Base-by-base conservation (phyloP, 2,113 vertebrate species). In the Nematolebias whitei region DNA sequence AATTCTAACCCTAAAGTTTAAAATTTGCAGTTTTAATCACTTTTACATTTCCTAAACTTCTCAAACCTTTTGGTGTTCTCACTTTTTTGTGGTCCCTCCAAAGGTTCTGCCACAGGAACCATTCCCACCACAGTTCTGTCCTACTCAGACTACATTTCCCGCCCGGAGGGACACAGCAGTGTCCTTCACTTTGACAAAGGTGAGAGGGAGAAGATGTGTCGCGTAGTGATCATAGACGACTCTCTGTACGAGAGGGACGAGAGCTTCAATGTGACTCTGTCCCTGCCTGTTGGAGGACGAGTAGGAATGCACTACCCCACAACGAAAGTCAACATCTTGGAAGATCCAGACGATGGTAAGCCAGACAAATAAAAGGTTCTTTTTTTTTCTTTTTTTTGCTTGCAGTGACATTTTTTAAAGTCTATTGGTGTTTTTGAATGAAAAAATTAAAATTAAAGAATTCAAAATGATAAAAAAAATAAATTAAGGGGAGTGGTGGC, bases 71-170 rank as follows among this genome's bases (percentile, higher is more conserved):
- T 47, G 8, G 18, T 0, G 1, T 70, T 20, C 18, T 59, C 54
- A 2, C 1, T 38, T 50, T 0, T 32, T 3, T 15, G 29, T 56
- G 49, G 13, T 82, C 18, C 1, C 53, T 22, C 18, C 63, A 32
- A 71, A 97, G 96, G 92, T 48, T 94, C 95, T 1, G 97, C 97
- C 24, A 85, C 91, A 6, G 96, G 97, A 43, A 98, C 97, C 0
- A 83, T 93, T 51, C 95, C 95, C 20, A 93, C 89, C 20, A 93
- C 92, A 0, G 96, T 98, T 4, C 91, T 98, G 48, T 99, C 97
- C 15, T 96, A 95, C 77, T 97, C 96, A 0, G 97, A 99, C 88
- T 99, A 95, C 89, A 96, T 99, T 85, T 96, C 96, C 26, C 91
- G 96, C 18, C 93, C 94, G 0, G 96, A 99, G 88, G 95, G 95